Evolutionary conservation across 2,888 invertebrate genomes (phyloP).

Genomic region (Drosophila birchii): DNA sequence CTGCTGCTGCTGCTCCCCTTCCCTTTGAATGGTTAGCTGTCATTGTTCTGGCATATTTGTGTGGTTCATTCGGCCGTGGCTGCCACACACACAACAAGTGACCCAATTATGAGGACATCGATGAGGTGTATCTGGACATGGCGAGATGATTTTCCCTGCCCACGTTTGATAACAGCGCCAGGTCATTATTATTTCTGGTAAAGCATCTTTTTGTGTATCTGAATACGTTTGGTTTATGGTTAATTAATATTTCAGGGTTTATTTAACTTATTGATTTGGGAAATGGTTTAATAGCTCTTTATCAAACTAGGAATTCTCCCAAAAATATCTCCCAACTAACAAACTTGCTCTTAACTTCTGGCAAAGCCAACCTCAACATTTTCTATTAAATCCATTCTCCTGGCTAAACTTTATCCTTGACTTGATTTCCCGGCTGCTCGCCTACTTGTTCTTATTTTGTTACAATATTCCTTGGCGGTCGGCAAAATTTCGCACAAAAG

Average conservation of each 20-base stretch:
- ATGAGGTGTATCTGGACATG: conserved; percentile 20
- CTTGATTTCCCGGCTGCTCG: conserved; percentile 1
- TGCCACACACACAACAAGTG: conserved; percentile 35
- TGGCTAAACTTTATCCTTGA: conserved; percentile 10
- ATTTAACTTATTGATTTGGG: not conserved
- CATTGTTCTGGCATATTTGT: conserved; percentile 36
- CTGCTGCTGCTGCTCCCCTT: not conserved
- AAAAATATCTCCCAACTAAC: not conserved
- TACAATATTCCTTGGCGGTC: not conserved
- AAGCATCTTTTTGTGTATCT: not conserved
- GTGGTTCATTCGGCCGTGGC: conserved; percentile 10
- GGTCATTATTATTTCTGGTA: conserved; percentile 1
- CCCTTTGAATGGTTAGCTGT: conserved; percentile 35
- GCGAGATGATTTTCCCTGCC: conserved; percentile 13
- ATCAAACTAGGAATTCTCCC: too few species aligned
- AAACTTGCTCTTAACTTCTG: not conserved
- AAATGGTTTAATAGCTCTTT: not conserved
- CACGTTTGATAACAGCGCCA: conserved; percentile 1
- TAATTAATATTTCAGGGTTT: not conserved
- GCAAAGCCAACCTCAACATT: not conserved
- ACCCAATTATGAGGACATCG: conserved; percentile 32
- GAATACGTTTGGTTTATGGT: not conserved
- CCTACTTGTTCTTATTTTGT: conserved; percentile 12
- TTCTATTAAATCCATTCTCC: not conserved
- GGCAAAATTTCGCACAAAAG: conserved; percentile 9